Conservation (phyloP, 2,797 vertebrate species). For the Pangasius sanitwongsei region DNA sequence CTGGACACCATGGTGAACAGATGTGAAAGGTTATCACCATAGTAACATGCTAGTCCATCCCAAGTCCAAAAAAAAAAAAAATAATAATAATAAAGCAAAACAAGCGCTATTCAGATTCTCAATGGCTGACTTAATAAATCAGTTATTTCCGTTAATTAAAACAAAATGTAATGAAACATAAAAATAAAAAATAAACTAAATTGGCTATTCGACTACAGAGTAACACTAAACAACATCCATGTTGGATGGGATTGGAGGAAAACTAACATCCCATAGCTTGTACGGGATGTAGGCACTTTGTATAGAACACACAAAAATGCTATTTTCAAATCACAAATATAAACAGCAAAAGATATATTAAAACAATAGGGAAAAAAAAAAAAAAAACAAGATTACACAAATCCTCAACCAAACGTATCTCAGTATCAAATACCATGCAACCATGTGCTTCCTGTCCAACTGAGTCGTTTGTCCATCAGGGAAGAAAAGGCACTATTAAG, state of each 20-base stretch:
- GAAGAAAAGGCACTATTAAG: slow-evolving; percentile 19
- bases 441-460: slow-evolving; percentile 14
- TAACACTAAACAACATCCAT: slow-evolving; percentile 14
- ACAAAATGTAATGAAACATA: neutral
- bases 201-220: slow-evolving; percentile 16
- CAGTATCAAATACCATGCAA: neutral
- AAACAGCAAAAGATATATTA: slow-evolving; percentile 23
- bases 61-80: slow-evolving; percentile 21
- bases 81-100: slow-evolving; percentile 11
- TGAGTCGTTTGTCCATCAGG: slow-evolving; percentile 35
- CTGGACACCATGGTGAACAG: slow-evolving; percentile 74
- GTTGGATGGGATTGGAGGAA: neutral
- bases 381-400: neutral
- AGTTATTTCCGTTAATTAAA: neutral
- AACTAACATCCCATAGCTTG: slow-evolving; percentile 8
- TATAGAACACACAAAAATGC: slow-evolving; percentile 17
- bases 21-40: slow-evolving; percentile 69
- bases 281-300: slow-evolving; percentile 18
- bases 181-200: neutral
- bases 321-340: slow-evolving; percentile 16
- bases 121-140: slow-evolving; percentile 48
- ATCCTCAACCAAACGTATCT: neutral
- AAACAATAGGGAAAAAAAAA: neutral
- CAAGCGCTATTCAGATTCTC: slow-evolving; percentile 48
- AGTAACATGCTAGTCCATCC: slow-evolving; percentile 54